Evolutionary conservation across 2,888 invertebrate species (phyloP).

Genomic region (Lacanobia oleracea): DNA sequence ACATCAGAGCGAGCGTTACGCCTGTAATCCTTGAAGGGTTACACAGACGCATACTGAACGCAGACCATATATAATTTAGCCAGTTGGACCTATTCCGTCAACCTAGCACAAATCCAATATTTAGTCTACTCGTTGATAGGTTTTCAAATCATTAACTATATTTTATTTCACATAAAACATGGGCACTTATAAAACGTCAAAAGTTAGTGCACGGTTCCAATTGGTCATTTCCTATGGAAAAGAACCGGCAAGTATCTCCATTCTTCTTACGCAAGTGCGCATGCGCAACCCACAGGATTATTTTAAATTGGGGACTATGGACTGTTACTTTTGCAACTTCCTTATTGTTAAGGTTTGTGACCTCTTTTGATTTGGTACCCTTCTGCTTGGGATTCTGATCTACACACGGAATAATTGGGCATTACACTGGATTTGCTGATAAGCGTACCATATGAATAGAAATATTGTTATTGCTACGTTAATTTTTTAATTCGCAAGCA

Average conservation of each 20-base stretch:
- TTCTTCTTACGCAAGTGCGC: constrained; percentile 2
- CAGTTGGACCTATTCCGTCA: no score
- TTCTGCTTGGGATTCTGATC: background rate
- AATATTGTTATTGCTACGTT: background rate
- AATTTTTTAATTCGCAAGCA: no score
- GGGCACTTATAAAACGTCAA: background rate
- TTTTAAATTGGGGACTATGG: constrained; percentile 1
- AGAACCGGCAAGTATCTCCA: background rate
- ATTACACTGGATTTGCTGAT: background rate
- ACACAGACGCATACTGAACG: no score
- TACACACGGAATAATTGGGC: background rate
- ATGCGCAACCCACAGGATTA: constrained; percentile 7
- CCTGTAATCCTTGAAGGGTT: no score
- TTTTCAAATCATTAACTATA: background rate
- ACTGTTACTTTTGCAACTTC: constrained; percentile 8
- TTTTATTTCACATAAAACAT: background rate
- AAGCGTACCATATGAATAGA: no score
- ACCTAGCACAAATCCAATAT: background rate
- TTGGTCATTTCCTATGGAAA: constrained; percentile 11
- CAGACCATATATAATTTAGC: no score
- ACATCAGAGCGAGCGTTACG: no score
- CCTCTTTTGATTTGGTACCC: background rate
- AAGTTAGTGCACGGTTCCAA: background rate
- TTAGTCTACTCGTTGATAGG: background rate
- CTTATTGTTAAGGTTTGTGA: constrained; percentile 1